A percentile compares a stretch with the other conserved stretches of the same genome.
Evolutionary conservation across 2,797 vertebrate species (phyloP).

Genomic region (Lepilemur septentrionalis): DNA sequence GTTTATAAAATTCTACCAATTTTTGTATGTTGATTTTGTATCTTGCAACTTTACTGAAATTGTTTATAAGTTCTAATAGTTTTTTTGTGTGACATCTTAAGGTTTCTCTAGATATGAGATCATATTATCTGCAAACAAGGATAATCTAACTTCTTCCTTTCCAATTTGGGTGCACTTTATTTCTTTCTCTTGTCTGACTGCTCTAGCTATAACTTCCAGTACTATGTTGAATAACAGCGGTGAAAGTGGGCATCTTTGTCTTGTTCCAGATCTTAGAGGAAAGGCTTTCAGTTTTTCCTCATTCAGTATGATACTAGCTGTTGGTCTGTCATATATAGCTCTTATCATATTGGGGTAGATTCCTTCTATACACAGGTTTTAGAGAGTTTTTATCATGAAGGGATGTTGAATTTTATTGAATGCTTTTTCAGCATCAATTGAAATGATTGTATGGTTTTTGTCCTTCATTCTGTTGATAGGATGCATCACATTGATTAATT

Average conservation of each 20-base stretch:
- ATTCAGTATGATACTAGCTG: not conserved
- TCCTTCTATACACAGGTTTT: not conserved
- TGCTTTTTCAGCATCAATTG: not conserved
- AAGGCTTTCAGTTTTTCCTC: not conserved
- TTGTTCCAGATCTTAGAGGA: not conserved
- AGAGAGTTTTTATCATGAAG: not conserved
- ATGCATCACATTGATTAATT: not conserved
- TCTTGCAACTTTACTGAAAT: not conserved
- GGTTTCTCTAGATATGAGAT: not conserved
- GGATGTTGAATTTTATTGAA: not conserved
- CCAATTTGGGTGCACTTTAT: not conserved
- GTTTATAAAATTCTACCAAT: not conserved
- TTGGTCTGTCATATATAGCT: not conserved
- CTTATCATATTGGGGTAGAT: not conserved
- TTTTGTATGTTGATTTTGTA: not conserved
- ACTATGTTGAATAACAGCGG: not conserved
- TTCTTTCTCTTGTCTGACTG: not conserved
- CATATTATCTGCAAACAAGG: not conserved
- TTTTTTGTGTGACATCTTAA: not conserved
- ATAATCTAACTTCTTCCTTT: not conserved
- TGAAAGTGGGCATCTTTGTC: not conserved
- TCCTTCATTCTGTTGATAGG: not conserved
- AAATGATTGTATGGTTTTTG: not conserved
- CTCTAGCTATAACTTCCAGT: not conserved
- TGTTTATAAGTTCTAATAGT: not conserved